Evolutionary conservation across 1,140 invertebrate species (phyloP).

Genomic region (Nasonia giraulti): DNA sequence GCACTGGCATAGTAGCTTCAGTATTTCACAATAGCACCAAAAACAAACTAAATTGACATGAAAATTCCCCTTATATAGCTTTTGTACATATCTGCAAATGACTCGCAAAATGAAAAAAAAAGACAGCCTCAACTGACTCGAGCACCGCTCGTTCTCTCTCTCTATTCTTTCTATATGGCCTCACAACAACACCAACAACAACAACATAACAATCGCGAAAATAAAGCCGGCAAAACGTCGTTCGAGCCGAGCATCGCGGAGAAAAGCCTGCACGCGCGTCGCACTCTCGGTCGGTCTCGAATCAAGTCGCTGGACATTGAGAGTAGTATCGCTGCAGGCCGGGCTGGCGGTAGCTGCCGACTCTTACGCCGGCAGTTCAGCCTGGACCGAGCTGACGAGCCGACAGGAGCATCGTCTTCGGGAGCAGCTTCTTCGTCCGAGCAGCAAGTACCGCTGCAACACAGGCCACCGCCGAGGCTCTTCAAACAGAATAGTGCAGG

Average conservation of each 20-base stretch:
- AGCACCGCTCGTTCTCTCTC: neutral
- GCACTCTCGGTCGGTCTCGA: conserved; percentile 34
- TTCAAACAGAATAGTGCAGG: conserved; percentile 84
- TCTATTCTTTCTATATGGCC: neutral
- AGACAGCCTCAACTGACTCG: neutral
- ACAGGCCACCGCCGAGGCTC: conserved; percentile 67
- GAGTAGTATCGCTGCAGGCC: conserved; percentile 54
- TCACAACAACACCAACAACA: conserved; percentile 2
- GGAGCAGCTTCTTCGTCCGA: conserved; percentile 35
- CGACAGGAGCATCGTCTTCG: conserved; percentile 57
- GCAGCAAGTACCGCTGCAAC: conserved; percentile 44
- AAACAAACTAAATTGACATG: neutral
- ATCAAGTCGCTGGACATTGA: conserved; percentile 49
- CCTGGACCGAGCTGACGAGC: conserved; percentile 79
- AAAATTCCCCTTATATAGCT: neutral
- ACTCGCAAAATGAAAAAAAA: neutral
- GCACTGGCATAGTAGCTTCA: too few relatives aligned
- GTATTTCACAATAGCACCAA: neutral
- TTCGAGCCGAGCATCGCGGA: conserved; percentile 19
- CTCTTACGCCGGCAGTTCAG: conserved; percentile 82
- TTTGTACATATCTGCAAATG: neutral
- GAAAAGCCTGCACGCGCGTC: conserved; percentile 39
- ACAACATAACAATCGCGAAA: conserved; percentile 1
- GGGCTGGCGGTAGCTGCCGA: conserved; percentile 67
- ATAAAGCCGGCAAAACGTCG: conserved; percentile 11